Evolutionary conservation across 1,140 invertebrate species (phyloP).

Genomic region (Cydia splendana): DNA sequence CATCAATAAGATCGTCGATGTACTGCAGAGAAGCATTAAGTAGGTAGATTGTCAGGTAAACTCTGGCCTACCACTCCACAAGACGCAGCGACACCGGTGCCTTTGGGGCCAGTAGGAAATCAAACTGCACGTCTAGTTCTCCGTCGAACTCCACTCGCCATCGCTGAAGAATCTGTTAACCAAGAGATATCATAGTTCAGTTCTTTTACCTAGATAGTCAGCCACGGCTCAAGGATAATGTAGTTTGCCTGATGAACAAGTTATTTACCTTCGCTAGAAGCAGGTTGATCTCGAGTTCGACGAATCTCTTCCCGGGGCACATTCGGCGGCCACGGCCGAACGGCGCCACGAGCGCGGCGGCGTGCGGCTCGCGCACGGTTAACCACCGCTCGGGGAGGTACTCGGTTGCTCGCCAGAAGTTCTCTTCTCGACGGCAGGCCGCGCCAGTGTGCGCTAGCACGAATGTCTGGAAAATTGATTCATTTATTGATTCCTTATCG

Average conservation of each 20-base stretch:
- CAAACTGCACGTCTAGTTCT: slow-evolving; percentile 86
- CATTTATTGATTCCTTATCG: not conserved
- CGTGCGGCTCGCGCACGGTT: slow-evolving; percentile 69
- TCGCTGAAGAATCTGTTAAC: slow-evolving; percentile 83
- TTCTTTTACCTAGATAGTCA: too few relatives aligned
- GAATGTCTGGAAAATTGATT: slow-evolving; percentile 83
- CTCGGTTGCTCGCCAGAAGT: slow-evolving; percentile 87
- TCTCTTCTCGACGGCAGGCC: slow-evolving; percentile 87
- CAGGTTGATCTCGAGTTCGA: slow-evolving; percentile 88
- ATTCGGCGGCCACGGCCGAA: slow-evolving; percentile 92
- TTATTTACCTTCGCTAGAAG: slow-evolving; percentile 85
- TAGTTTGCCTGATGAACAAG: slow-evolving; percentile 1
- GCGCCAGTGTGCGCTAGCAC: slow-evolving; percentile 92
- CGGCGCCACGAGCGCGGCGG: slow-evolving; percentile 86
- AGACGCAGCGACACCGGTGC: slow-evolving; percentile 85
- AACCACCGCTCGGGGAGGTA: slow-evolving; percentile 93
- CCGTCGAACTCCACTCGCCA: slow-evolving; percentile 85
- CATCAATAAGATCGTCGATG: not conserved
- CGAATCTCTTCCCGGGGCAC: slow-evolving; percentile 91
- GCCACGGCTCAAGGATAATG: too few relatives aligned
- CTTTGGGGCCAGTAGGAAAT: slow-evolving; percentile 88
- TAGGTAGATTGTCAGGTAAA: not conserved
- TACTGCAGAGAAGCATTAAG: not conserved
- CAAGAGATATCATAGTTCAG: slow-evolving; percentile 28
- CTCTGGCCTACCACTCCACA: slow-evolving; percentile 60